phyloP scores from a whole-genome alignment of 1,140 invertebrate species.

The Drosophila rhopaloa region DNA sequence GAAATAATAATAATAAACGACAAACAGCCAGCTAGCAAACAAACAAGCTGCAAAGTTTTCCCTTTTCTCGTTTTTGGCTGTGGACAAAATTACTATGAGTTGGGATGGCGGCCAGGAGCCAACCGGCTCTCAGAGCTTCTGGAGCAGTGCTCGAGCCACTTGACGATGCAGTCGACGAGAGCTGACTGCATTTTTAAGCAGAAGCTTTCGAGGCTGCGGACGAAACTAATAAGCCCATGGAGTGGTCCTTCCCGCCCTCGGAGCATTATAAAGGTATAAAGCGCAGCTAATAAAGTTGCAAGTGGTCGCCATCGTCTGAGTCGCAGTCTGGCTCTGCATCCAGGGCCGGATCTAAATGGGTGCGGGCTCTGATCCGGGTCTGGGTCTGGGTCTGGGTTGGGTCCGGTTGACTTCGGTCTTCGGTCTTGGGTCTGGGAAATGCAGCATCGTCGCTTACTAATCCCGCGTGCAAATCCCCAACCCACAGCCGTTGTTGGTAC shows the following conservation, averaged over 20 bases:
- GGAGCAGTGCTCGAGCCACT: constrained; percentile 52
- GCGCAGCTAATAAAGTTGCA: constrained; percentile 75
- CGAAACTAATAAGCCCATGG: constrained; percentile 74
- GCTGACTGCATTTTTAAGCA: constrained; percentile 67
- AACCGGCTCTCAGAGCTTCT: constrained; percentile 8
- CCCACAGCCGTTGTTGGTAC: constrained; percentile 5
- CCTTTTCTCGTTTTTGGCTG: constrained; percentile 39
- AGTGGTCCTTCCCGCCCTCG: constrained; percentile 40
- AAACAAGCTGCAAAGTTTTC: constrained; percentile 74
- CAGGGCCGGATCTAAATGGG: neutral
- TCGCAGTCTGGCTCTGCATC: constrained; percentile 18
- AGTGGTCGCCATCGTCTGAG: constrained; percentile 50
- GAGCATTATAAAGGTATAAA: constrained; percentile 70
- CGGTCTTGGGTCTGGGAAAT: constrained; percentile 1
- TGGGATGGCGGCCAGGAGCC: neutral
- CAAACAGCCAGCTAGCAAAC: constrained; percentile 75
- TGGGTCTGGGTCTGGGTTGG: neutral
- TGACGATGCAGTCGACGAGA: constrained; percentile 67
- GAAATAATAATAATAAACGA: constrained; percentile 83
- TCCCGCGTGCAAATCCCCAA: constrained; percentile 58
- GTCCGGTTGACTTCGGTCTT: constrained; percentile 18
- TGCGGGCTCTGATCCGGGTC: neutral
- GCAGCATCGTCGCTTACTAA: constrained; percentile 66
- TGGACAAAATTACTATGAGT: constrained; percentile 42
- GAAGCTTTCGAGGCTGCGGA: constrained; percentile 33